phyloP scores from a whole-genome alignment of 2,888 invertebrate species.

The Ommatoiulus sabulosus region DNA sequence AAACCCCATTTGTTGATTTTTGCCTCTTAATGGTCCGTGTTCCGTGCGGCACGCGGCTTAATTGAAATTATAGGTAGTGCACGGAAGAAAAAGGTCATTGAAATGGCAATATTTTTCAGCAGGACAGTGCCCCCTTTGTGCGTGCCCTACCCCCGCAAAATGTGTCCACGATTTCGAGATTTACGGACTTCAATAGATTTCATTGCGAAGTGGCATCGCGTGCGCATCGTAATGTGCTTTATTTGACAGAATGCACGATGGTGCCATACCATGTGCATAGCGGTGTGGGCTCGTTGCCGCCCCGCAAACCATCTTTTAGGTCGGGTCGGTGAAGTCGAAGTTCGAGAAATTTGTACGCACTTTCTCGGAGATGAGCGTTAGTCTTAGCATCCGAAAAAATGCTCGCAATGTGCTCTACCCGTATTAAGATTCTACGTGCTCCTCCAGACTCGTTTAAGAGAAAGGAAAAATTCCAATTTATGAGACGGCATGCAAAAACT shows the following conservation, averaged over 20 bases:
- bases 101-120: background rate
- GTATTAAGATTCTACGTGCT: slow-evolving; percentile 13
- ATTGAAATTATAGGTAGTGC: slow-evolving; percentile 39
- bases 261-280: slow-evolving; percentile 35
- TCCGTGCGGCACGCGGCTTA: background rate
- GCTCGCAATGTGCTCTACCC: background rate
- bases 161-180: slow-evolving; percentile 25
- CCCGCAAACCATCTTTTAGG: slow-evolving; percentile 17
- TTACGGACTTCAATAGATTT: slow-evolving; percentile 29
- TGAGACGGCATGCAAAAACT: no score
- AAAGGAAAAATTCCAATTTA: background rate
- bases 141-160: slow-evolving; percentile 28
- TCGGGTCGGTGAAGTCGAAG: slow-evolving; percentile 17
- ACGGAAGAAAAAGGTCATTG: slow-evolving; percentile 24
- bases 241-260: slow-evolving; percentile 39
- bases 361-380: background rate
- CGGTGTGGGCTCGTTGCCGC: slow-evolving; percentile 3
- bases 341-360: slow-evolving; percentile 16
- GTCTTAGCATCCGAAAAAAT: background rate
- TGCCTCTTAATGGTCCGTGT: background rate
- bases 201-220: slow-evolving; percentile 30
- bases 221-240: slow-evolving; percentile 20
- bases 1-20: background rate
- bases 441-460: background rate
- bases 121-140: slow-evolving; percentile 29